Evolutionary conservation across 2,113 vertebrate genomes (phyloP), one percentile per base, ranked within the genome.

Genomic region (Casuarius casuarius): DNA sequence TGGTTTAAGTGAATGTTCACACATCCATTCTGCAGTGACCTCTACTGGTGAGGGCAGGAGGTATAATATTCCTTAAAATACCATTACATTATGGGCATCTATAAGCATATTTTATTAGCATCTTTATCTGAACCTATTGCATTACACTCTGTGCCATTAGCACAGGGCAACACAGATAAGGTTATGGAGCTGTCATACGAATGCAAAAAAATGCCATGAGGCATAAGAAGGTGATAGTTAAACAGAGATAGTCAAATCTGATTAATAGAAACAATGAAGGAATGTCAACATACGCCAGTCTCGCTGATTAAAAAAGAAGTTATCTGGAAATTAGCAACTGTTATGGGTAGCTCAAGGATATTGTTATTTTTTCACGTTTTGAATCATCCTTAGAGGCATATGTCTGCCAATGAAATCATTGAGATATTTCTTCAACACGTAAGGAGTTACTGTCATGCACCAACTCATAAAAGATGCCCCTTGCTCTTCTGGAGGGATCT

Each of bases 11-110:
- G 65, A 25, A 16, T 1, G 44, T 70, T 85, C 56, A 2, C 71
- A 38, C 90, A 74, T 81, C 84, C 93, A 52, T 97, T 97, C 96
- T 97, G 94, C 94, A 97, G 96, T 95, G 97, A 95, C 97, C 96
- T 97, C 97, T 97, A 83, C 97, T 97, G 97, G 97, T 91, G 82
- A 89, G 76, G 93, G 92, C 95, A 89, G 92, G 3, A 71, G 16
- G 49, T 10, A 4, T 72, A 51, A 10, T 20, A 44, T 44, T 12
- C 63, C 46, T 66, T 31, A 63, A 54, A 25, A 5, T 38, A 29
- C 46, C 0, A 1, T 58, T 2, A 3, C 1, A 3, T 17, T 49
- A 15, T 9, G 59, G 73, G 38, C 61, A 89, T 58, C 56, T 68
- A 15, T 48, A 68, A 48, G 31, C 13, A 1, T 42, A 14, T 5